A percentile compares a stretch with the other conserved stretches of the same genome.
Conservation (phyloP, 1,140 invertebrate species). For the Marisa cornuarietis region DNA sequence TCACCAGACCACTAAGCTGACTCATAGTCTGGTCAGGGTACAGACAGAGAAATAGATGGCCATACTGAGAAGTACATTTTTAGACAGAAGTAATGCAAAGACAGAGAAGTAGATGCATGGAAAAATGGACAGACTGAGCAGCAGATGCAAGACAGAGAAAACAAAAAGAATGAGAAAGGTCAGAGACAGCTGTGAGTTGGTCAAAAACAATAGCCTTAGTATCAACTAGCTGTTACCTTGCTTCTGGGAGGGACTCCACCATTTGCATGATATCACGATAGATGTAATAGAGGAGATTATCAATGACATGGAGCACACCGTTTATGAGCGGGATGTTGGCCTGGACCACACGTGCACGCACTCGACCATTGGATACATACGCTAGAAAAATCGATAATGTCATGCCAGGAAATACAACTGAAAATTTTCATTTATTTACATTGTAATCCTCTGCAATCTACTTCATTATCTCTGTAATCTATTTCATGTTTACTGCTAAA, state of each 20-base stretch:
- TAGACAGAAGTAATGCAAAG: background rate
- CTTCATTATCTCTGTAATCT: background rate
- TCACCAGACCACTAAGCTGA: too few species aligned
- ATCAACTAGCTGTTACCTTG: constrained; percentile 63
- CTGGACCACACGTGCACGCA: constrained; percentile 49
- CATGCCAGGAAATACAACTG: too few species aligned
- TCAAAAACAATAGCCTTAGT: background rate
- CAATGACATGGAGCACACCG: constrained; percentile 77
- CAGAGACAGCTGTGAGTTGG: background rate
- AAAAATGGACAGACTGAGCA: too few species aligned
- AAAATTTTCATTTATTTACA: too few species aligned
- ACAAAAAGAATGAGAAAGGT: background rate
- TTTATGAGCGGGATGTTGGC: constrained; percentile 58
- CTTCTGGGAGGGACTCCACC: constrained; percentile 45
- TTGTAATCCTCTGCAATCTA: background rate
- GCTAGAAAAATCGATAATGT: constrained; percentile 40
- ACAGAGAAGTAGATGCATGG: background rate
- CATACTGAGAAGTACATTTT: too few species aligned
- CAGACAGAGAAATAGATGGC: too few species aligned
- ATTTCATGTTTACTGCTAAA: background rate
- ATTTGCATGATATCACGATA: constrained; percentile 47
- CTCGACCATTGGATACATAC: constrained; percentile 52
- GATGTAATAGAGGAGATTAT: constrained; percentile 73
- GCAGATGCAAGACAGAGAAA: background rate
- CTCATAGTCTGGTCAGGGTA: too few species aligned